phyloP scores from a whole-genome alignment of 2,888 invertebrate species.

The Glaucopsyche alexis region DNA sequence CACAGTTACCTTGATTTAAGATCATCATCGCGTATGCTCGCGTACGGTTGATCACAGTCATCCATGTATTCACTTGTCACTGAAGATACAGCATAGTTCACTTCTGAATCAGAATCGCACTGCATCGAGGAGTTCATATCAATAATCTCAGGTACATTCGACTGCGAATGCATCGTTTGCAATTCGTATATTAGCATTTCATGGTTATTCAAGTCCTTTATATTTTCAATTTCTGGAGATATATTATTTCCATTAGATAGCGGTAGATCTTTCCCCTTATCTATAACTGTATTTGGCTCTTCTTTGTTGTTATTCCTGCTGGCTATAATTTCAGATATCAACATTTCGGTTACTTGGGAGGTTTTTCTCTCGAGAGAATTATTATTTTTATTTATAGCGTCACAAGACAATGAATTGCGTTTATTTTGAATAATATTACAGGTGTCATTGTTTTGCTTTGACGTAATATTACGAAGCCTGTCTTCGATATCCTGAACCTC shows the following conservation, averaged over 20 bases:
- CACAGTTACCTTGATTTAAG: constrained; percentile 69
- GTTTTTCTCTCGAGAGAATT: constrained; percentile 73
- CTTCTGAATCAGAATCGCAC: constrained; percentile 69
- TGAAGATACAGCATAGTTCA: constrained; percentile 65
- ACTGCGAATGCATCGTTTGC: constrained; percentile 82
- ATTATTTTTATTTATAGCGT: constrained; percentile 58
- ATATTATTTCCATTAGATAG: constrained; percentile 56
- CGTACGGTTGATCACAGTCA: constrained; percentile 68
- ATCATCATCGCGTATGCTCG: constrained; percentile 71
- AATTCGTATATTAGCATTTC: constrained; percentile 86
- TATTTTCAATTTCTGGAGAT: constrained; percentile 56
- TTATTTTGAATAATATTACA: constrained; percentile 45
- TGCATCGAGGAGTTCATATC: constrained; percentile 51
- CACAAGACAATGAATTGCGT: constrained; percentile 48
- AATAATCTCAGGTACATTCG: constrained; percentile 59
- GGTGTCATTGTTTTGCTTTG: constrained; percentile 54
- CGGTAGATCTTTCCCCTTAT: constrained; percentile 68
- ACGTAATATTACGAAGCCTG: constrained; percentile 64
- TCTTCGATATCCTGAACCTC: constrained; percentile 70
- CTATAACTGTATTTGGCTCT: constrained; percentile 69
- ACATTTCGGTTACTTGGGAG: constrained; percentile 72
- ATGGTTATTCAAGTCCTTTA: constrained; percentile 81
- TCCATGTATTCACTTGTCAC: constrained; percentile 64
- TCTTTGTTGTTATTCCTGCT: constrained; percentile 73
- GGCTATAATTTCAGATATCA: constrained; percentile 76